Base-by-base conservation (phyloP, 2,888 invertebrate genomes). In the Frankliniella fusca region DNA sequence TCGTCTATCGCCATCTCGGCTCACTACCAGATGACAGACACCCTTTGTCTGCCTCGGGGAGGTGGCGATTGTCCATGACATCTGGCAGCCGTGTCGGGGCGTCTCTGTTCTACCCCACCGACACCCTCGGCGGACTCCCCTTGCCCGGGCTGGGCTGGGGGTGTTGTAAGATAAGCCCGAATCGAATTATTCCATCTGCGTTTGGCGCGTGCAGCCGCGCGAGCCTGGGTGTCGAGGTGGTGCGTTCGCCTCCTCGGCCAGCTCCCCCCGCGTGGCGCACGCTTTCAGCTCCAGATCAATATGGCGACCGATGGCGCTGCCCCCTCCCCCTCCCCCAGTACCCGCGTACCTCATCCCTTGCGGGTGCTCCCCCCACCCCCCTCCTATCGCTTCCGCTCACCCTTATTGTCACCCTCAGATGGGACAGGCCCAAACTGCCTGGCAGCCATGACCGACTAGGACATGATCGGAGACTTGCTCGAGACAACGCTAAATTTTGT, bases 331-430 rank as follows among this genome's bases (percentile, higher is more conserved):
- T 7, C 54, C 18, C 54, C 54, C 54, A 12, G 54, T 12, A 12
- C 15, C 54, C 15, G 15, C 54, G 54, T 12, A 54, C 54, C 54
- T 7, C 54, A 15, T 54, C 18, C 15, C n/a, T n/a, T n/a, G n/a
- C n/a, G n/a, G n/a, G n/a, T n/a, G 54, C 54, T 54, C 54, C 54
- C 54, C 54, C 80, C 81, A 80, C 80, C 81, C 11, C 48, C n/a
- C 79, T 80, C 82, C 81, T 80, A n/a, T 81, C 65, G 48, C 61
- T 80, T 82, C 82, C 49, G 54, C 49, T 54, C 23, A 15, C 20
- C 80, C 49, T 83, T 83, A 48, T 83, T 83, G 54, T 83, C 81
- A 9, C 27, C 48, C 8, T 27, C 38, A 80, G 80, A 15, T 48
- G 49, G 65, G 65, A 38, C 38, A 38, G 38, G 38, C 38, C 38